Base-by-base conservation (phyloP, 2,797 vertebrate species). In the Microctenopoma stevenorrisi region DNA sequence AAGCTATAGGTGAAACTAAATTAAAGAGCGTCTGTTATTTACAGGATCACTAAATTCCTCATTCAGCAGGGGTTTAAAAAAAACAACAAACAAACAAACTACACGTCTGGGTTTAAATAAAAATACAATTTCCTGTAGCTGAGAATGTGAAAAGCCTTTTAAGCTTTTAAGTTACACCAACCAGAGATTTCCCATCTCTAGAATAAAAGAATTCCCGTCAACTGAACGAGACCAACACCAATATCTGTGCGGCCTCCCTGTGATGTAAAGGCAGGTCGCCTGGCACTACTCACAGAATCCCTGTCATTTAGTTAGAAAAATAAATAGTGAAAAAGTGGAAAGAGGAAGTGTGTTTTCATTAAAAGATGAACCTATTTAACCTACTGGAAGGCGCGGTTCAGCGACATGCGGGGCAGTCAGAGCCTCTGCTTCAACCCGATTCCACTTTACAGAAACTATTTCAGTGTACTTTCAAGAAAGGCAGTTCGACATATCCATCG, bases 321-420 rank as follows among this genome's bases (percentile, higher is more conserved):
- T 90, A 90, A 90, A 91, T 87, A 88, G 0, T 22, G 22, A 22
- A 22, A 22, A 75, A 70, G 58, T 38, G 58, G 63, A 57, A 72
- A 37, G 51, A 78, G 44, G 71, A 64, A 63, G 46, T 53, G 38
- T 57, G 64, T 74, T 66, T 64, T 71, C 47, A 64, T 67, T 62
- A 73, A 74, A 79, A 74, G 54, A 57, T 65, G 35, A 13, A 16
- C n/a, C 52, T n/a, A 63, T 43, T 47, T 16, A 52, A 37, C n/a
- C 28, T 64, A 58, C 46, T 35, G 51, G 49, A 42, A 3, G 66
- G 47, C 47, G 58, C 46, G 15, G 43, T 33, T 73, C 51, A 33
- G 46, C 61, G 15, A 48, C 30, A 64, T 10, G 11, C 10, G 37
- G 8, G 64, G 69, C 68, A 60, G 48, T 15, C 54, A 33, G 53